These are phyloP conservation scores for Diphyllodes magnificus DNA, from an alignment of 2,113 vertebrate species.

Conservation along the genomic window DNA sequence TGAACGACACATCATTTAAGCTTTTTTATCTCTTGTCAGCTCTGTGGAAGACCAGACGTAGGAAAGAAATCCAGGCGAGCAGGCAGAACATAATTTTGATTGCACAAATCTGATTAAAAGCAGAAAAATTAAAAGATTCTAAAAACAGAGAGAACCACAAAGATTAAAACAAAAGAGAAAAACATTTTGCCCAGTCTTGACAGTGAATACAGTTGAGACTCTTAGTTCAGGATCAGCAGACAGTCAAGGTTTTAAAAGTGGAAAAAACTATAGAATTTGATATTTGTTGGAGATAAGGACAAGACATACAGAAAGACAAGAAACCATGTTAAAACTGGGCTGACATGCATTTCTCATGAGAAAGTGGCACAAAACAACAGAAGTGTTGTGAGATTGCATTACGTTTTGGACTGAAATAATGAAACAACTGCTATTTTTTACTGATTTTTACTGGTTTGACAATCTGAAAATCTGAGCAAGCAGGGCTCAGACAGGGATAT, in stretches of 20 bases:
- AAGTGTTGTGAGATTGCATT: background rate
- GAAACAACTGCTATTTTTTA: background rate
- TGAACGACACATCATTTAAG: background rate
- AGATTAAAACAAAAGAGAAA: background rate
- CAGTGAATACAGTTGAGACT: background rate
- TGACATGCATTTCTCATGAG: background rate
- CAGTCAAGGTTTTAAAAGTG: background rate
- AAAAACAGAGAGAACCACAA: background rate
- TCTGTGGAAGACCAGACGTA: background rate
- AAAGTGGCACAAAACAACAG: background rate
- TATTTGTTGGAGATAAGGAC: background rate
- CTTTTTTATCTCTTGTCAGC: background rate
- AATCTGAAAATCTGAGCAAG: background rate
- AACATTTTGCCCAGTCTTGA: background rate
- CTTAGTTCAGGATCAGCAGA: background rate
- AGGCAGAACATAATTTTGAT: background rate
- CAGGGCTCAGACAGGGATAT: background rate
- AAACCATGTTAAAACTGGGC: background rate
- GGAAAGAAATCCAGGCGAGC: background rate
- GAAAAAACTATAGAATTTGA: background rate
- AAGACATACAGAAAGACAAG: background rate
- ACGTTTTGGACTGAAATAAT: background rate
- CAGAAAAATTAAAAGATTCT: background rate
- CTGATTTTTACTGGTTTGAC: background rate
- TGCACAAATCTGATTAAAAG: background rate